phyloP scores from a whole-genome alignment of 2,888 invertebrate genomes.

The Papilio demoleus region DNA sequence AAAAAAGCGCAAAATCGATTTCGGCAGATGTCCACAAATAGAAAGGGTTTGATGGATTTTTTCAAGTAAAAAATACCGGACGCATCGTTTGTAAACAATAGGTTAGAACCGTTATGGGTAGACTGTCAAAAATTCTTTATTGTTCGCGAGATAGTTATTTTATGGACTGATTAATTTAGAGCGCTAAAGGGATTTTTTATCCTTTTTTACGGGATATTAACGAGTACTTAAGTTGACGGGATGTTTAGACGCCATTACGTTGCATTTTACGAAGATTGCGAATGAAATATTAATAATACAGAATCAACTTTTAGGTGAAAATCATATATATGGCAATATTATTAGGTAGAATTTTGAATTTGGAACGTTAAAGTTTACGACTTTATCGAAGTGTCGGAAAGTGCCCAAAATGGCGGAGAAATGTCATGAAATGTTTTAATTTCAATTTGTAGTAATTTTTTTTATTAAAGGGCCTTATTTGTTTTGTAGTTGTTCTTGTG shows the following conservation, averaged over 20 bases:
- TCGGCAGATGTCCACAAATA: conserved; percentile 81
- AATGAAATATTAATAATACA: background rate
- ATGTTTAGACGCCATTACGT: background rate
- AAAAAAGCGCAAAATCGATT: conserved; percentile 81
- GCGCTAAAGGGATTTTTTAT: conserved; percentile 55
- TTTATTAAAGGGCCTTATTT: no score
- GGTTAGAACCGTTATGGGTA: conserved; percentile 69
- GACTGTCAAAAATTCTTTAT: conserved; percentile 72
- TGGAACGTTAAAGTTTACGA: no score
- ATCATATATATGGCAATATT: no score
- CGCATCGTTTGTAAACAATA: conserved; percentile 73
- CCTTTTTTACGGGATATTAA: conserved; percentile 48
- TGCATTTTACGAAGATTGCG: background rate
- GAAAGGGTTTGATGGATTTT: conserved; percentile 78
- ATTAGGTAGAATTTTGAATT: no score
- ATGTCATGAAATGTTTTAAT: no score
- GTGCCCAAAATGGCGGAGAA: no score
- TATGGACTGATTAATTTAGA: conserved; percentile 54
- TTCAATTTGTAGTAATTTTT: no score
- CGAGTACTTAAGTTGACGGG: conserved; percentile 21
- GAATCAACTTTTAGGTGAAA: background rate
- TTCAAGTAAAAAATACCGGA: conserved; percentile 67
- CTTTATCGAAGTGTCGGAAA: no score
- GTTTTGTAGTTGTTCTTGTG: no score
- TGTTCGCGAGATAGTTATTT: conserved; percentile 69